These are phyloP conservation scores for Caranx melampygus DNA, from an alignment of 2,113 vertebrate genomes.

Conservation along the genomic window DNA sequence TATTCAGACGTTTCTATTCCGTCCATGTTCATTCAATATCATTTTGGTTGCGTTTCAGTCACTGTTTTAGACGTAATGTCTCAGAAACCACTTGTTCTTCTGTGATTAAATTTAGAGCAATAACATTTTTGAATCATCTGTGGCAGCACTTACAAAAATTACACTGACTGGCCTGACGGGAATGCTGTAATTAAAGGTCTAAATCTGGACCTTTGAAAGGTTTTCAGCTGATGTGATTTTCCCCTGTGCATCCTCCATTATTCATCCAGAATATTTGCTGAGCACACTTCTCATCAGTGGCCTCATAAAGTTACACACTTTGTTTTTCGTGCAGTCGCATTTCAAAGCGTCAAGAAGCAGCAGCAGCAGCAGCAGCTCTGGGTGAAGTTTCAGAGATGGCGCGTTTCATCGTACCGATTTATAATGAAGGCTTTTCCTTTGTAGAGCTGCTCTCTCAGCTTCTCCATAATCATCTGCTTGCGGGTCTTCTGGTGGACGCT, in stretches of 20 bases:
- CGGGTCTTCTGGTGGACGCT: conserved; percentile 90
- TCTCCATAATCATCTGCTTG: conserved; percentile 92
- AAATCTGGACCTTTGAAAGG: conserved; percentile 57
- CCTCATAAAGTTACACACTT: conserved; percentile 9
- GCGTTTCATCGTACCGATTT: conserved; percentile 85
- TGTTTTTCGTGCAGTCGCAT: not conserved
- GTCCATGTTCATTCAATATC: not conserved
- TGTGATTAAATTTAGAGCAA: conserved; percentile 53
- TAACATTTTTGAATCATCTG: conserved; percentile 32
- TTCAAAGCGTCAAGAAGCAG: not conserved
- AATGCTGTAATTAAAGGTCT: conserved; percentile 64
- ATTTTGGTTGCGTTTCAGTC: not conserved
- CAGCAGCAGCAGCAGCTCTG: conserved; percentile 10
- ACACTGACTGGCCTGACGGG: conserved; percentile 41
- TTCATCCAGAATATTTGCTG: conserved; percentile 20
- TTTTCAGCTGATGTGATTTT: conserved; percentile 50
- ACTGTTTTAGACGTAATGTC: conserved; percentile 11
- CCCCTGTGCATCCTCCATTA: conserved; percentile 23
- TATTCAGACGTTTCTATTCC: too few relatives aligned
- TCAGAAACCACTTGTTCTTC: conserved; percentile 41
- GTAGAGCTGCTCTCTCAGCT: conserved; percentile 91
- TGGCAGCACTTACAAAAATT: conserved; percentile 60
- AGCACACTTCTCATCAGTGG: conserved; percentile 26
- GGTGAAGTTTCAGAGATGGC: not conserved
- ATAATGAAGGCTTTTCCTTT: conserved; percentile 90